phyloP scores from a whole-genome alignment of 2,888 invertebrate genomes.

The Dyspetes luteomarginatus region DNA sequence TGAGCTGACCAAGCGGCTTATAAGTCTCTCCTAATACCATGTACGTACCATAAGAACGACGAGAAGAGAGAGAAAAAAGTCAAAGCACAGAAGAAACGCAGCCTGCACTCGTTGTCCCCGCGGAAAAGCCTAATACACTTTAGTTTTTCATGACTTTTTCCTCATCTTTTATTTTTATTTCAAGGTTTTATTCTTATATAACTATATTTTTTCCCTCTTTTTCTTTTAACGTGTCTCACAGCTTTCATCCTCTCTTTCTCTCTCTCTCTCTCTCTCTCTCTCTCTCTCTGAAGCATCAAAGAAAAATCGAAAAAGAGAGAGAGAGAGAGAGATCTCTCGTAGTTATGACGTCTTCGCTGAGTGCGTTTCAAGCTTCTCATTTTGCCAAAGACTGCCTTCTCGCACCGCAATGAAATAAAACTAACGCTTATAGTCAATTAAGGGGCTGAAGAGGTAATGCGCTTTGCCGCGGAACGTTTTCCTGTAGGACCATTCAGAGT shows the following conservation, averaged over 20 bases:
- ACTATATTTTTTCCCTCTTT: constrained; percentile 41
- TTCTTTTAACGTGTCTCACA: constrained; percentile 38
- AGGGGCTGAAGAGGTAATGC: constrained; percentile 73
- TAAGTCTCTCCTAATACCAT: constrained; percentile 69
- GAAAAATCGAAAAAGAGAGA: constrained; percentile 2
- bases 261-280: too few relatives aligned
- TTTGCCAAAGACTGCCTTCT: constrained; percentile 31
- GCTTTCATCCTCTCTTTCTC: constrained; percentile 40
- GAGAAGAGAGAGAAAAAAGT: constrained; percentile 26
- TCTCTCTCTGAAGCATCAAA: constrained; percentile 18
- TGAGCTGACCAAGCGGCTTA: constrained; percentile 76
- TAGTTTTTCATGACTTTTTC: too few relatives aligned
- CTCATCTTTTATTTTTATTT: constrained; percentile 54
- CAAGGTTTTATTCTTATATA: constrained; percentile 38
- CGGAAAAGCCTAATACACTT: constrained; percentile 52
- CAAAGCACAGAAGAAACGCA: constrained; percentile 59
- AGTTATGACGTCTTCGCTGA: constrained; percentile 49
- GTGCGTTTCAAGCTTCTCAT: constrained; percentile 45
- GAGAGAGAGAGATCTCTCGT: constrained; percentile 24
- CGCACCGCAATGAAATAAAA: constrained; percentile 72
- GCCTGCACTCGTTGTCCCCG: constrained; percentile 65
- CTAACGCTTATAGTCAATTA: constrained; percentile 80
- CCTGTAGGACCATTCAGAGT: constrained; percentile 62
- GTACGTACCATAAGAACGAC: constrained; percentile 2
- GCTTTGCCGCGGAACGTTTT: constrained; percentile 69